A percentile compares a stretch with the other conserved stretches of the same genome.
Evolutionary conservation across 2,113 vertebrate species (phyloP).

Genomic region (Craseonycteris thonglongyai): DNA sequence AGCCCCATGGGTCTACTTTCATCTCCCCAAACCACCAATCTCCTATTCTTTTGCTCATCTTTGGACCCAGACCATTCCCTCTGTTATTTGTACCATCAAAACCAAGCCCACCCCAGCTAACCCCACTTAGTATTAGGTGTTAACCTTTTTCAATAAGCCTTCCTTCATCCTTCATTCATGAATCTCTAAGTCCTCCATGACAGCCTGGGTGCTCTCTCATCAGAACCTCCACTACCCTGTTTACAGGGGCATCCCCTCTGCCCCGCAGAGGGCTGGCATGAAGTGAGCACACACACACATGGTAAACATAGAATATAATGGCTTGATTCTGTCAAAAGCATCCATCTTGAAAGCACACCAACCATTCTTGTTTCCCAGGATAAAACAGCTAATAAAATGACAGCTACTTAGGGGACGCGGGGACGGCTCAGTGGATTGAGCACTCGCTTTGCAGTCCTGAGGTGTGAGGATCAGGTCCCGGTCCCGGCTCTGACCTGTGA

Average conservation of each 20-base stretch:
- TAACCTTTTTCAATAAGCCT: neutral
- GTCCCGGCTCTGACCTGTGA: no score
- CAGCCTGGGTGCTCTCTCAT: neutral
- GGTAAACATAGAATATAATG: neutral
- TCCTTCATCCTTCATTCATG: neutral
- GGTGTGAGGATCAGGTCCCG: no score
- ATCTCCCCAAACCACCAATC: neutral
- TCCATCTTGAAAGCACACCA: neutral
- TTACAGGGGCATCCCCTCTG: neutral
- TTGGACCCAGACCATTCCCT: neutral
- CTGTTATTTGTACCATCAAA: neutral
- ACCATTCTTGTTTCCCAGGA: neutral
- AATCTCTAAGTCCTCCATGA: neutral
- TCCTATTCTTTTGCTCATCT: neutral
- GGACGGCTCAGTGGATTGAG: no score
- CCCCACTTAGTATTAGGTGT: neutral
- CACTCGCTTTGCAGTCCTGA: no score
- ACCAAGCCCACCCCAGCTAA: neutral
- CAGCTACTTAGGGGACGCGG: neutral
- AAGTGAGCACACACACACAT: neutral
- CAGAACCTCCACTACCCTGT: neutral
- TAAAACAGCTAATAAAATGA: neutral
- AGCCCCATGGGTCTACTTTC: neutral
- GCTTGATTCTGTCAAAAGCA: neutral
- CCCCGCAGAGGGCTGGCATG: neutral